Evolutionary conservation across 2,888 invertebrate species (phyloP).

Genomic region (Caenorhabditis angaria): DNA sequence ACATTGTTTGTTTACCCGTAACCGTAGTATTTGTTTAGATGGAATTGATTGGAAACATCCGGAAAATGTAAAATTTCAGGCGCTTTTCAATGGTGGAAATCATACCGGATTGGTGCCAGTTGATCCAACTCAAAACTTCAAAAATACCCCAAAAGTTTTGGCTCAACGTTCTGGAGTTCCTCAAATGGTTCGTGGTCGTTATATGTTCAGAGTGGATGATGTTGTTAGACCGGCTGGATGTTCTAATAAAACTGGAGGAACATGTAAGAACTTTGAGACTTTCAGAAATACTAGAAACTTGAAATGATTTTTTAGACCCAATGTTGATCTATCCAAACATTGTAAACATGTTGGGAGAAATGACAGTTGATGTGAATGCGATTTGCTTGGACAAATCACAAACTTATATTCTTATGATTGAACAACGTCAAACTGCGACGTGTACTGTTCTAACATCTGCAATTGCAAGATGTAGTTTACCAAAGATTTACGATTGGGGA

Average conservation of each 20-base stretch:
- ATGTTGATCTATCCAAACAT: constrained; percentile 81
- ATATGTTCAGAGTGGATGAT: constrained; percentile 93
- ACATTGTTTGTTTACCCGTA: neutral
- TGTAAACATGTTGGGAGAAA: constrained; percentile 96
- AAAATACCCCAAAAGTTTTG: constrained; percentile 69
- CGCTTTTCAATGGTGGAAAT: constrained; percentile 72
- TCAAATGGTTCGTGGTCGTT: constrained; percentile 79
- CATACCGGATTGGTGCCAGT: constrained; percentile 71
- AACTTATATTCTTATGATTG: constrained; percentile 70
- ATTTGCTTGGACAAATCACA: constrained; percentile 83
- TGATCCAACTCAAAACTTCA: constrained; percentile 70
- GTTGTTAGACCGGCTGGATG: constrained; percentile 91
- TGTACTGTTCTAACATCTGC: constrained; percentile 69
- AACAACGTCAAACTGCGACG: constrained; percentile 66
- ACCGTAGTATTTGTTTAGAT: neutral
- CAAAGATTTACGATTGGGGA: constrained; percentile 71
- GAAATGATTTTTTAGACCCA: constrained; percentile 66
- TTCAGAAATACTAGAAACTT: neutral
- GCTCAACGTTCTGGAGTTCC: constrained; percentile 71
- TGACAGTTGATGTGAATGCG: constrained; percentile 93
- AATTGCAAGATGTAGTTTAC: constrained; percentile 69
- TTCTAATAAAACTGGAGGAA: constrained; percentile 73
- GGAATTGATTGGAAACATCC: constrained; percentile 1
- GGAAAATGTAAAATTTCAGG: constrained; percentile 46
- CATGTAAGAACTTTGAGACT: constrained; percentile 54